Conservation (phyloP, 2,888 invertebrate species). For the Teleiodes luculella region DNA sequence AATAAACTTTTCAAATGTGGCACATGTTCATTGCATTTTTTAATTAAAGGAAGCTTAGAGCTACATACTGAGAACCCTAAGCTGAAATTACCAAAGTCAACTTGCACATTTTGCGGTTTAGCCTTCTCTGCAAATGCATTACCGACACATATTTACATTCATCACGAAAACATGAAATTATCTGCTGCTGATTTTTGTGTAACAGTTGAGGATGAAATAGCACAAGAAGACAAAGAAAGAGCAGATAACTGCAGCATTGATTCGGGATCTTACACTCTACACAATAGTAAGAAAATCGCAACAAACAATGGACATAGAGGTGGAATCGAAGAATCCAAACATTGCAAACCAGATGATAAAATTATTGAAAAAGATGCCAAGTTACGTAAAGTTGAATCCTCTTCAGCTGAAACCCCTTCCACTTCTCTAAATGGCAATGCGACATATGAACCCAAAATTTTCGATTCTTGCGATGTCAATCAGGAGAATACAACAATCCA, state of each 20-base stretch:
- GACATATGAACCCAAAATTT: not conserved
- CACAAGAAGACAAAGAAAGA: not conserved
- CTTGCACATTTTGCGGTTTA: slow-evolving; percentile 22
- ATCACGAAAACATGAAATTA: slow-evolving; percentile 16
- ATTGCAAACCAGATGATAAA: too few relatives aligned
- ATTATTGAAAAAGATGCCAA: too few relatives aligned
- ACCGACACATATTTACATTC: slow-evolving; percentile 17
- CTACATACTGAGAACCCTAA: not conserved
- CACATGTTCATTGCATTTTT: not conserved
- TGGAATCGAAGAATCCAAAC: too few relatives aligned
- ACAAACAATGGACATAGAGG: too few relatives aligned
- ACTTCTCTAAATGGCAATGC: not conserved
- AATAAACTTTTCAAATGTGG: slow-evolving; percentile 5
- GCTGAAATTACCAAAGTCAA: not conserved
- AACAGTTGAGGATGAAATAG: not conserved
- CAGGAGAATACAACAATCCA: not conserved
- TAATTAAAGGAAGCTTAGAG: not conserved
- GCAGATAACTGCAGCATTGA: not conserved
- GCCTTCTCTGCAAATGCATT: slow-evolving; percentile 8
- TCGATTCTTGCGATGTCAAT: too few relatives aligned
- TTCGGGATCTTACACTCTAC: not conserved
- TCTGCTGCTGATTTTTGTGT: slow-evolving; percentile 1
- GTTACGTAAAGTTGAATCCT: too few relatives aligned
- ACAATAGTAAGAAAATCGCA: not conserved
- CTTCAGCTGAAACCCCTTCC: not conserved